Conservation (phyloP, 2,888 invertebrate genomes). For the Ectropis crepuscularia region DNA sequence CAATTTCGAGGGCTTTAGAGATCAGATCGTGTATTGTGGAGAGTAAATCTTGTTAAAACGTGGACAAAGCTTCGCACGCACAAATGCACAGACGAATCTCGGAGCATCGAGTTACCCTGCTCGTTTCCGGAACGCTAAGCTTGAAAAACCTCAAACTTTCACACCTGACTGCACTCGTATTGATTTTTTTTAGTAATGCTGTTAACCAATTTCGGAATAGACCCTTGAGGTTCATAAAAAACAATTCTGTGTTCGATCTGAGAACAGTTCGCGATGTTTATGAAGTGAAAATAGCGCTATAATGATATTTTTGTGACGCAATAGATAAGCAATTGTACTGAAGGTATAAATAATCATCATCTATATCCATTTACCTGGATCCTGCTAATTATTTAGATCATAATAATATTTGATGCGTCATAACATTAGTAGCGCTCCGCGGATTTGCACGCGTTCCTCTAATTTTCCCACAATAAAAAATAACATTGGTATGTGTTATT, state of each 20-base stretch:
- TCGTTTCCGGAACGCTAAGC: constrained; percentile 68
- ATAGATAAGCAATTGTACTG: too few relatives aligned
- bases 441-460: too few relatives aligned
- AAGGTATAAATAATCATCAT: too few relatives aligned
- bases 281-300: too few relatives aligned
- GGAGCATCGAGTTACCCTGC: constrained; percentile 67
- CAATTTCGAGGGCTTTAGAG: constrained; percentile 63
- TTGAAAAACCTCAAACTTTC: constrained; percentile 64
- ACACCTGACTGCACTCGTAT: constrained; percentile 68
- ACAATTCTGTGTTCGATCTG: neutral
- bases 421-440: too few relatives aligned
- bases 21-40: constrained; percentile 54
- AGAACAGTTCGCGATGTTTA: too few relatives aligned
- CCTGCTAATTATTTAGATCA: too few relatives aligned
- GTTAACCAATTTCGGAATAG: constrained; percentile 49
- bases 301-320: too few relatives aligned
- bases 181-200: constrained; percentile 56
- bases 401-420: too few relatives aligned
- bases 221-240: constrained; percentile 6
- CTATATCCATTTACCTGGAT: too few relatives aligned
- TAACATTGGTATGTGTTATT: too few relatives aligned
- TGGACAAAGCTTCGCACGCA: constrained; percentile 34
- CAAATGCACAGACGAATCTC: constrained; percentile 56
- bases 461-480: too few relatives aligned
- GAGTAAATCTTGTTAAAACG: constrained; percentile 75